Conservation (phyloP, 2,113 vertebrate genomes). For the Hemicordylus capensis region DNA sequence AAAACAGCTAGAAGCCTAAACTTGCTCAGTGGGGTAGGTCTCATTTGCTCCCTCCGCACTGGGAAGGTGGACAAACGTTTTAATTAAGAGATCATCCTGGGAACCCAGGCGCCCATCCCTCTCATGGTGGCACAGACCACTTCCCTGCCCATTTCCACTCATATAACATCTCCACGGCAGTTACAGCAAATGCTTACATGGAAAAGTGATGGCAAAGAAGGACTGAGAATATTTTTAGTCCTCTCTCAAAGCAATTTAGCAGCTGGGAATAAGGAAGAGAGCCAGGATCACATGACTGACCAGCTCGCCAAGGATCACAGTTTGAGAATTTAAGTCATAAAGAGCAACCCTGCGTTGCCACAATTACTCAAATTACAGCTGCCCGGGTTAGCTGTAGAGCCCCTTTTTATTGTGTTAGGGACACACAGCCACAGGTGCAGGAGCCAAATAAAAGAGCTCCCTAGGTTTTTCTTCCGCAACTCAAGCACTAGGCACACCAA, state of each 20-base stretch:
- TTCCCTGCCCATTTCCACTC: constrained; percentile 39
- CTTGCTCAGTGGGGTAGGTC: not conserved
- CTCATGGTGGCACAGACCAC: constrained; percentile 1
- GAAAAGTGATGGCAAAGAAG: constrained; percentile 48
- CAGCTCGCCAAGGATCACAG: not conserved
- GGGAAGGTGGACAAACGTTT: not conserved
- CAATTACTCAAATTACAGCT: not conserved
- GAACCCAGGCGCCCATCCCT: constrained; percentile 40
- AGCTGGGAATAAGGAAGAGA: constrained; percentile 32
- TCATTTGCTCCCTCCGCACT: not conserved
- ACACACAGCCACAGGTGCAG: not conserved
- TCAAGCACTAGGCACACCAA: not conserved
- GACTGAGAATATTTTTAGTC: constrained; percentile 46
- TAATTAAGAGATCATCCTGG: constrained; percentile 35
- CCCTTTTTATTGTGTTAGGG: not conserved
- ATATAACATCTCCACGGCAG: constrained; percentile 37
- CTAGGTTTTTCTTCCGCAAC: not conserved
- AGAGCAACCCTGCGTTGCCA: not conserved
- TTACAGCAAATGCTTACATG: constrained; percentile 21
- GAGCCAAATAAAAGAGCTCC: not conserved
- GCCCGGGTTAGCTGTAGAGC: not conserved
- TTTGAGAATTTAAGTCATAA: constrained; percentile 2
- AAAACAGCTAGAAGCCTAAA: not conserved
- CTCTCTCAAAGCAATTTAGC: constrained; percentile 36
- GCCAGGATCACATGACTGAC: not conserved